Evolutionary conservation across 2,113 vertebrate genomes (phyloP).

Genomic region (Orientallactaga bullata): DNA sequence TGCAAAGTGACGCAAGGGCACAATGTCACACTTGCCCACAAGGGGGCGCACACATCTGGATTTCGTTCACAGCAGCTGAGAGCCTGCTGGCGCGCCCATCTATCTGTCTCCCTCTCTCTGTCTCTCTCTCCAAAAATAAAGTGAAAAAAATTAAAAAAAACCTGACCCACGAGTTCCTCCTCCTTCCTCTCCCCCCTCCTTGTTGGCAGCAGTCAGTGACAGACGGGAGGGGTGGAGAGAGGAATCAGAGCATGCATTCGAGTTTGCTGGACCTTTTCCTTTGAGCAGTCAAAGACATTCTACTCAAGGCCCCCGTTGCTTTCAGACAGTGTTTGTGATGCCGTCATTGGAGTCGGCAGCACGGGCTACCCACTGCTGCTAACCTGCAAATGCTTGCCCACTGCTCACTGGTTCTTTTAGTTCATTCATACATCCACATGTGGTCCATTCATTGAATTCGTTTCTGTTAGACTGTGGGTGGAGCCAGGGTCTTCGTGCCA

Average conservation of each 20-base stretch:
- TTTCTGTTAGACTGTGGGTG: not conserved
- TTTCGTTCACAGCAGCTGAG: no score
- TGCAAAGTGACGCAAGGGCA: no score
- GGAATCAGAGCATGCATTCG: accelerated
- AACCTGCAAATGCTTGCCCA: accelerated
- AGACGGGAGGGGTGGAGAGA: not conserved
- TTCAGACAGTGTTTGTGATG: not conserved
- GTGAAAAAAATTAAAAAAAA: no score
- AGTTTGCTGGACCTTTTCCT: not conserved
- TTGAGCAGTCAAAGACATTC: not conserved
- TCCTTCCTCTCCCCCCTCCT: accelerated
- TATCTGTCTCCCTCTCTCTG: no score
- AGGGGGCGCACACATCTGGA: no score
- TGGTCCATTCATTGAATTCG: accelerated
- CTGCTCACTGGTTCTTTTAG: not conserved
- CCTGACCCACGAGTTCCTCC: accelerated
- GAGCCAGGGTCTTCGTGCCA: not conserved
- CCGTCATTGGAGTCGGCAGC: no score
- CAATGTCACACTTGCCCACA: no score
- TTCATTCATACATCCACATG: accelerated
- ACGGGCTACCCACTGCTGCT: accelerated
- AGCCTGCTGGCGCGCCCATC: no score
- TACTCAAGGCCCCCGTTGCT: not conserved
- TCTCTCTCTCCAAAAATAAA: no score
- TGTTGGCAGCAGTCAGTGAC: not conserved